phyloP scores from a whole-genome alignment of 2,113 vertebrate genomes.

The Capricornis sumatraensis region DNA sequence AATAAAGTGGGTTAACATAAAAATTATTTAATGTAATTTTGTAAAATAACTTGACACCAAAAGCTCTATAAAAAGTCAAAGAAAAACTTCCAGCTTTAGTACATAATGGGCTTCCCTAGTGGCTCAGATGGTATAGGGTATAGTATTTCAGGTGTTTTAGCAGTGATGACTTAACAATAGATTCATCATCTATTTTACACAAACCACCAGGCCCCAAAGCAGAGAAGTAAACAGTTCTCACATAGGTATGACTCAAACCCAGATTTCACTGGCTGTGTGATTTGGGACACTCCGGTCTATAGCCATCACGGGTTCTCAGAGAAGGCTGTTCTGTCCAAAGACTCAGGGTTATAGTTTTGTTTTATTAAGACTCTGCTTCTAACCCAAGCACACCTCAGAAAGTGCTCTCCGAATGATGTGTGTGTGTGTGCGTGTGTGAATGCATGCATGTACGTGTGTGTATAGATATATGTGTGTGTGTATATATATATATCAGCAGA shows the following conservation, averaged over 20 bases:
- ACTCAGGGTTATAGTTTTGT: neutral
- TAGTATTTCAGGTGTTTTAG: neutral
- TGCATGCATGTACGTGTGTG: neutral
- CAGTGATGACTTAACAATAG: neutral
- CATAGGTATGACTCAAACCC: neutral
- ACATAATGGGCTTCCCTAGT: neutral
- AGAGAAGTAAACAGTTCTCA: neutral
- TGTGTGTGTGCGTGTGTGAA: neutral
- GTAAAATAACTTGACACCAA: neutral
- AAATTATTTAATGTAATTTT: neutral
- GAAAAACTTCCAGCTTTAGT: neutral
- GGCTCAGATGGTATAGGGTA: neutral
- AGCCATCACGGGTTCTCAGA: neutral
- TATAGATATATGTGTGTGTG: rapidly evolving
- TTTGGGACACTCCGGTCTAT: neutral
- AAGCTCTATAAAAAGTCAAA: neutral
- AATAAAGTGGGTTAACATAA: neutral
- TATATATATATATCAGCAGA: no score
- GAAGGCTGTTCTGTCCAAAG: neutral
- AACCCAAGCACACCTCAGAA: neutral
- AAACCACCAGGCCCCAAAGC: neutral
- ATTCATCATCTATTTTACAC: neutral
- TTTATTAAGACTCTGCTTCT: neutral
- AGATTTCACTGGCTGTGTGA: neutral
- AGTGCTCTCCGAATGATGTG: neutral